Base-by-base conservation (phyloP, 2,888 invertebrate genomes). In the Mythimna albipuncta region DNA sequence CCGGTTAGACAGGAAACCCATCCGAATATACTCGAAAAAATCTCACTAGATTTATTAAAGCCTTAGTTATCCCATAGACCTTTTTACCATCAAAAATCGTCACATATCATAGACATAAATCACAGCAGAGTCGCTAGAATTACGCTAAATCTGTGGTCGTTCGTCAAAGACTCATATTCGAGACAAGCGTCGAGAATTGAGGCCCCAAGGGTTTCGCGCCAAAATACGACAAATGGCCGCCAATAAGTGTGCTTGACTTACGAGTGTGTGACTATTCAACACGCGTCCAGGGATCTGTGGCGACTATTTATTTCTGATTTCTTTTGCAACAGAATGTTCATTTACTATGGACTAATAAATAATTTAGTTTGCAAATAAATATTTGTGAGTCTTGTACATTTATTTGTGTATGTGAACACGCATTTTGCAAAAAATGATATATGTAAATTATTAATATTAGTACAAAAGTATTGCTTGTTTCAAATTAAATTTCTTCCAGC, bases 131-230 rank as follows among this genome's bases (percentile, higher is more conserved):
- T 26, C 35, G 69, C 21, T 54, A 55, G 21, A 38, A 63, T 68
- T 64, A 32, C 35, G 19, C 64, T 67, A 58, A 78, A 69, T 69
- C 81, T 64, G 59, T 64, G 38, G 61, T 61, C 75, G 67, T 78
- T 84, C 85, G 59, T 87, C 79, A 85, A 79, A 80, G 71, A 64
- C 77, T 68, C 78, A 84, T 86, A 77, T 86, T 81, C 73, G 61
- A 73, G 63, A 84, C 83, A 84, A 87, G 80, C 82, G 83, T 75
- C 64, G 58, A 69, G 64, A 77, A 80, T 80, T 75, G 67, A 69
- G 58, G 75, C 50, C 81, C 57, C 68, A 38, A 50, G 62, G 79
- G 76, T 19, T 75, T 75, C 64, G 50, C 70, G 69, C 64, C 72
- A 71, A 75, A 72, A 64, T 69, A 50, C 69, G 52, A 79, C 80